Conservation (phyloP, 1,140 invertebrate genomes). For the Sinella curviseta region DNA sequence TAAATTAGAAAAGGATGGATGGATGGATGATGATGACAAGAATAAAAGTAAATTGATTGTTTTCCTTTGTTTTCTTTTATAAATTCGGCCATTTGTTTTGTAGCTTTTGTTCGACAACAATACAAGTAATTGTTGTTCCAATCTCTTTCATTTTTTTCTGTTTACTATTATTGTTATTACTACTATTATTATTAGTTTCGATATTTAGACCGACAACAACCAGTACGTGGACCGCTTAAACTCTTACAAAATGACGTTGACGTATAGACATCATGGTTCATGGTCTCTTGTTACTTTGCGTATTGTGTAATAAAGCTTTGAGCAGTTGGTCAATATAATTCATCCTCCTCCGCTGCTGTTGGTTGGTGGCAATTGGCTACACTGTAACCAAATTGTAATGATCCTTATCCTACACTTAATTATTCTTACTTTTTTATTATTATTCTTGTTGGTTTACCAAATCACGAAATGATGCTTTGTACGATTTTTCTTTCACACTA, state of each 20-base stretch:
- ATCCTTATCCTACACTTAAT: neutral
- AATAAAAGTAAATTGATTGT: slow-evolving; percentile 8
- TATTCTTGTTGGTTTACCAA: neutral
- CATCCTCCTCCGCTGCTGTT: no score
- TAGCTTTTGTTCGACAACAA: neutral
- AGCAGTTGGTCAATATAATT: neutral
- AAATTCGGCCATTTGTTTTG: neutral
- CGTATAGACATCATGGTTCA: neutral
- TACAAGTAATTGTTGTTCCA: slow-evolving; percentile 15
- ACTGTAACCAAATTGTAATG: neutral
- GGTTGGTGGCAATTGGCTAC: neutral
- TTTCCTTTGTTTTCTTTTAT: slow-evolving; percentile 11
- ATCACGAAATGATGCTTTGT: neutral
- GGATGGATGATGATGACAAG: slow-evolving; percentile 20
- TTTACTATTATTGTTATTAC: slow-evolving; percentile 4
- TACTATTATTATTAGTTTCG: neutral
- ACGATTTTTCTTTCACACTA: no score
- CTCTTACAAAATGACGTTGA: neutral
- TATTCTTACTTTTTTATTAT: neutral
- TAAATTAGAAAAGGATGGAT: slow-evolving; percentile 20
- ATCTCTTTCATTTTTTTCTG: neutral
- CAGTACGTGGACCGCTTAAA: neutral
- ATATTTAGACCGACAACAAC: neutral
- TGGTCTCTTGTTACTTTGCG: neutral
- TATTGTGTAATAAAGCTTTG: neutral